Percentiles rank a stretch among this genome's conserved stretches.
Conservation (phyloP, 2,113 vertebrate genomes). For the Nannobrachium achirus region DNA sequence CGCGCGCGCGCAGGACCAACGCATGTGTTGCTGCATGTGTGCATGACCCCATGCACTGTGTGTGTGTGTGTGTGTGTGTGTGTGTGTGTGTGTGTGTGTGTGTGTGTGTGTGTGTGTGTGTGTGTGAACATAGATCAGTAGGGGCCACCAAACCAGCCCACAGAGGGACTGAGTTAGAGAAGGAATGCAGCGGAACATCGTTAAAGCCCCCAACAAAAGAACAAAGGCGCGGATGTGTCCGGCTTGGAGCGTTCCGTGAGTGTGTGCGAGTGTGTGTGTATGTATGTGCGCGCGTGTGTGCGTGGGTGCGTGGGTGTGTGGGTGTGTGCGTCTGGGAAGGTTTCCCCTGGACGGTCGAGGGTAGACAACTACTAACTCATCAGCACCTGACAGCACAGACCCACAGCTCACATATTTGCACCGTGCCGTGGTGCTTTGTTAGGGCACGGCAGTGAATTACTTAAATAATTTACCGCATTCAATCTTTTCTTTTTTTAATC, state of each 20-base stretch:
- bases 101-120: neutral
- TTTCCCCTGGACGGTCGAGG: constrained; percentile 43
- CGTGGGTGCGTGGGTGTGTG: constrained; percentile 24
- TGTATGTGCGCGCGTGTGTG: constrained; percentile 20
- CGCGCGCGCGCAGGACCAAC: neutral
- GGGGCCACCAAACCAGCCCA: constrained; percentile 66
- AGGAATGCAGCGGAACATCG: constrained; percentile 84
- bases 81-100: neutral
- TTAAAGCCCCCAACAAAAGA: constrained; percentile 82
- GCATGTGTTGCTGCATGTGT: neutral
- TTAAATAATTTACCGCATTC: no score
- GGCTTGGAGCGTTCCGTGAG: constrained; percentile 38
- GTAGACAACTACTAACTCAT: constrained; percentile 60
- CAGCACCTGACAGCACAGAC: constrained; percentile 55
- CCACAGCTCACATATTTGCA: constrained; percentile 21
- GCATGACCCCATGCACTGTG: neutral
- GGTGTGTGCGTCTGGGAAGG: constrained; percentile 25
- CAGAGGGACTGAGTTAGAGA: constrained; percentile 79
- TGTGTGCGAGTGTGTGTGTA: constrained; percentile 26
- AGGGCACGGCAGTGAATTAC: neutral
- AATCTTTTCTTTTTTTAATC: neutral
- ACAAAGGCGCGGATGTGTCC: constrained; percentile 78
- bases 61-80: neutral
- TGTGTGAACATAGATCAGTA: constrained; percentile 7
- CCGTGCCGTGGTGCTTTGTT: constrained; percentile 7